Percentiles rank a stretch among this genome's conserved stretches.
phyloP scores from a whole-genome alignment of 2,113 vertebrate genomes.

The Cottus gobio region DNA sequence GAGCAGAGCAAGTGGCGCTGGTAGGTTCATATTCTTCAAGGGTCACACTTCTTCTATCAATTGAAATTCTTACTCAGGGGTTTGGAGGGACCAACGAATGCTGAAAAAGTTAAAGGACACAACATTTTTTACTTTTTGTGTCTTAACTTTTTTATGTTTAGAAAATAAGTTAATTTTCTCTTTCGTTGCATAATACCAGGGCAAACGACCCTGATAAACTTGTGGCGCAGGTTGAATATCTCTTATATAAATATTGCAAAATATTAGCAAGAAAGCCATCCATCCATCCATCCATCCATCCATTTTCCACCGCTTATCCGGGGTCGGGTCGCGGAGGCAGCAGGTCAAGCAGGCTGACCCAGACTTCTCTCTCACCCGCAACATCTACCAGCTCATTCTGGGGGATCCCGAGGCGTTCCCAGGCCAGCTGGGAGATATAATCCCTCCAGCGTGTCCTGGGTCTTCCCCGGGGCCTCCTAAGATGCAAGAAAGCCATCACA shows the following conservation, averaged over 20 bases:
- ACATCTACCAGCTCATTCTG: too few relatives aligned
- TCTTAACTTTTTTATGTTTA: background rate
- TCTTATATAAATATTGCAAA: too few relatives aligned
- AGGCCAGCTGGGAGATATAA: too few relatives aligned
- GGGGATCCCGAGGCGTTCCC: too few relatives aligned
- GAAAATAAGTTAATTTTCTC: background rate
- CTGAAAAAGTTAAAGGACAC: background rate
- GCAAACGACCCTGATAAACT: background rate
- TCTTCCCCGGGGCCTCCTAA: too few relatives aligned
- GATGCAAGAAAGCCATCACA: constrained; percentile 3
- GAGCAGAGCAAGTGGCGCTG: background rate
- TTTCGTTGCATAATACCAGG: background rate
- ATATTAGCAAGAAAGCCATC: background rate
- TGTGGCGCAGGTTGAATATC: background rate
- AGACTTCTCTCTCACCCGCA: too few relatives aligned
- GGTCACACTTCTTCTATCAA: background rate
- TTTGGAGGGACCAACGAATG: background rate
- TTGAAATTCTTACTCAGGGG: background rate
- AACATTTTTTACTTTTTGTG: background rate
- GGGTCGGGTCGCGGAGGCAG: too few relatives aligned
- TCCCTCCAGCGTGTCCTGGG: too few relatives aligned
- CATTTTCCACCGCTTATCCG: too few relatives aligned
- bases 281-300: too few relatives aligned
- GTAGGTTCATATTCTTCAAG: background rate
- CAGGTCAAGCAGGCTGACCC: too few relatives aligned